These are phyloP conservation scores for Hermodice carunculata DNA, from an alignment of 2,888 invertebrate genomes.

Conservation along the genomic window DNA sequence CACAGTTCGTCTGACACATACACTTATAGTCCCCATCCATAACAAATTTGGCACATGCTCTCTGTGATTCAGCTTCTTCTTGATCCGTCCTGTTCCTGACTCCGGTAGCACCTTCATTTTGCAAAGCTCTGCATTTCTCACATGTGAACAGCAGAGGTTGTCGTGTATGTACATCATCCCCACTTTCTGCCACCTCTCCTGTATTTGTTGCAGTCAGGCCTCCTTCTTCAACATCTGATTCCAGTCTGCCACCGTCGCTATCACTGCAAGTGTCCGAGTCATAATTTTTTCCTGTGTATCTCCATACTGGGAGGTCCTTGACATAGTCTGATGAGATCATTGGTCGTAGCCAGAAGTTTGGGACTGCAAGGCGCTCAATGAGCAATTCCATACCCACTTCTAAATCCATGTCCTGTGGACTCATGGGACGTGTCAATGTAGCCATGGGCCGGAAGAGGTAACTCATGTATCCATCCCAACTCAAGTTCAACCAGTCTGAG, in stretches of 20 bases:
- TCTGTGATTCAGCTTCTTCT: slow-evolving; percentile 35
- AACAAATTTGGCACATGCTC: slow-evolving; percentile 45
- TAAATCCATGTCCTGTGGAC: slow-evolving; percentile 58
- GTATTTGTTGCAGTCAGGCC: background rate
- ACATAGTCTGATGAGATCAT: slow-evolving; percentile 71
- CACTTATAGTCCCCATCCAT: slow-evolving; percentile 54
- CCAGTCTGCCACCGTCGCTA: slow-evolving; percentile 16
- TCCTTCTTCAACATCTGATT: slow-evolving; percentile 30
- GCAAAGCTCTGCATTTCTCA: slow-evolving; percentile 41
- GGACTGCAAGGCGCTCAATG: slow-evolving; percentile 69
- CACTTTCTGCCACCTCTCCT: background rate
- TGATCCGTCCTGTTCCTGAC: slow-evolving; percentile 21
- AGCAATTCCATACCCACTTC: slow-evolving; percentile 67
- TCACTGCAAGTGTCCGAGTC: slow-evolving; percentile 38
- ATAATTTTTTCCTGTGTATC: slow-evolving; percentile 42
- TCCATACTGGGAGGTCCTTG: slow-evolving; percentile 71
- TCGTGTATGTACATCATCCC: background rate
- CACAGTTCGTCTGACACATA: slow-evolving; percentile 26
- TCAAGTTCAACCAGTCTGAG: slow-evolving; percentile 69
- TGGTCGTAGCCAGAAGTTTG: slow-evolving; percentile 71
- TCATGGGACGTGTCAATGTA: slow-evolving; percentile 50
- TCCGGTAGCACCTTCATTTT: slow-evolving; percentile 10
- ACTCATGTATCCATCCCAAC: slow-evolving; percentile 61
- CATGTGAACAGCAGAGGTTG: slow-evolving; percentile 36
- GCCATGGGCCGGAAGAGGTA: slow-evolving; percentile 63